These are phyloP conservation scores for Nomada lathburiana DNA, from an alignment of 2,888 invertebrate species.

Conservation along the genomic window DNA sequence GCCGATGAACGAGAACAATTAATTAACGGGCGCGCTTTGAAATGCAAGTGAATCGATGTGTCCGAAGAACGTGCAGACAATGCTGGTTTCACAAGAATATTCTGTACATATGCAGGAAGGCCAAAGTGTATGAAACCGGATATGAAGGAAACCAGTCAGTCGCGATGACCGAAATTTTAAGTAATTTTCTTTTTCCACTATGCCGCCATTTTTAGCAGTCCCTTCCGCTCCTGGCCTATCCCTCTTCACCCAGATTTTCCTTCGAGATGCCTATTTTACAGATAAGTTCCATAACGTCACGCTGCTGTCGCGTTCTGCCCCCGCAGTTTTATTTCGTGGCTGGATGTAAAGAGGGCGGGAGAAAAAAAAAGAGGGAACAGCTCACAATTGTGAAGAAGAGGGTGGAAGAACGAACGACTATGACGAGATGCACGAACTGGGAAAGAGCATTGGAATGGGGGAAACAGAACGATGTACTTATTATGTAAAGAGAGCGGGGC, in stretches of 20 bases:
- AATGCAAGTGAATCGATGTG: background rate
- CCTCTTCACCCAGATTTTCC: background rate
- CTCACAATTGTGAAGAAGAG: background rate
- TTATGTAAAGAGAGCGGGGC: constrained; percentile 75
- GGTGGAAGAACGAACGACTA: constrained; percentile 4
- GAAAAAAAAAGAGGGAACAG: constrained; percentile 9
- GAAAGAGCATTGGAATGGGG: background rate
- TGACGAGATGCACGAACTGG: background rate
- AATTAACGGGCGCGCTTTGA: constrained; percentile 1
- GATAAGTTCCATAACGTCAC: constrained; percentile 68
- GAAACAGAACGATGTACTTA: constrained; percentile 65
- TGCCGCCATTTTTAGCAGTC: constrained; percentile 16
- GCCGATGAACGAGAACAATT: background rate
- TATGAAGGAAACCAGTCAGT: background rate
- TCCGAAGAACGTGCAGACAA: background rate
- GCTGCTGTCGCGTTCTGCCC: constrained; percentile 45
- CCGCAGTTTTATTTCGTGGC: constrained; percentile 15
- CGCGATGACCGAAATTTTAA: constrained; percentile 33
- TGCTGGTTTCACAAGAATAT: no score
- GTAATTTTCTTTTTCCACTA: background rate
- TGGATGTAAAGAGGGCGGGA: background rate
- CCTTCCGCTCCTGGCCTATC: background rate
- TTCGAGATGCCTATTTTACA: constrained; percentile 67
- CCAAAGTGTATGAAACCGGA: background rate
- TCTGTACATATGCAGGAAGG: no score